These are phyloP conservation scores for Lomographa bimaculata DNA, from an alignment of 2,888 invertebrate species.

Conservation along the genomic window DNA sequence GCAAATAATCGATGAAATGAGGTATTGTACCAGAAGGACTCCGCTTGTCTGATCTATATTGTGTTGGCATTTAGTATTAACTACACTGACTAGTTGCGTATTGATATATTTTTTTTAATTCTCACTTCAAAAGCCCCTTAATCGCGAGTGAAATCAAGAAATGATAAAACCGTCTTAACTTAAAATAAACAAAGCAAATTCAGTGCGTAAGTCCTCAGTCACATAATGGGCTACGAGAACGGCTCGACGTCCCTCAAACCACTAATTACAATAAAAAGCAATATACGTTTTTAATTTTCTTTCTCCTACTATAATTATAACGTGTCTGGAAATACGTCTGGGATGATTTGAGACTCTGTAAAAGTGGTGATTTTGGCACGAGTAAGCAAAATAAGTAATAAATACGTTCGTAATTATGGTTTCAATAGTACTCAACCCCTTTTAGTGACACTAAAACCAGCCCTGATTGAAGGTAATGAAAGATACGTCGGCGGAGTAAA, in stretches of 20 bases:
- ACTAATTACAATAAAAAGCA: conserved; percentile 16
- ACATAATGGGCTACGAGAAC: conserved; percentile 1
- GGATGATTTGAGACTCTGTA: background rate
- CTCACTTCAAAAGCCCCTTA: too few relatives aligned
- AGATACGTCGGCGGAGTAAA: conserved; percentile 45
- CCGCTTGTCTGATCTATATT: too few relatives aligned
- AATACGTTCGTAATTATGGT: conserved; percentile 18
- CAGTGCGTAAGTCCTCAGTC: too few relatives aligned
- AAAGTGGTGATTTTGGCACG: conserved; percentile 18
- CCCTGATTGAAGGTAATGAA: conserved; percentile 57
- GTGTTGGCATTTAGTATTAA: too few relatives aligned
- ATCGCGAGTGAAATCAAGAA: too few relatives aligned
- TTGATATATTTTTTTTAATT: too few relatives aligned
- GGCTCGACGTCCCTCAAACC: conserved; percentile 4
- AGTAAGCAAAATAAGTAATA: conserved; percentile 8
- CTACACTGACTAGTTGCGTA: too few relatives aligned
- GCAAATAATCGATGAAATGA: too few relatives aligned
- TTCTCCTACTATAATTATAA: conserved; percentile 2
- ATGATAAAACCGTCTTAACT: too few relatives aligned
- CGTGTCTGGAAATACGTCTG: conserved; percentile 2
- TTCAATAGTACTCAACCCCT: conserved; percentile 30
- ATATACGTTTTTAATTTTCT: conserved; percentile 10
- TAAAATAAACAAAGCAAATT: too few relatives aligned
- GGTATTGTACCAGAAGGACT: too few relatives aligned
- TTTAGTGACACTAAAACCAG: conserved; percentile 57